Evolutionary conservation across 1,140 invertebrate species (phyloP).

Genomic region (Araneus ventricosus): DNA sequence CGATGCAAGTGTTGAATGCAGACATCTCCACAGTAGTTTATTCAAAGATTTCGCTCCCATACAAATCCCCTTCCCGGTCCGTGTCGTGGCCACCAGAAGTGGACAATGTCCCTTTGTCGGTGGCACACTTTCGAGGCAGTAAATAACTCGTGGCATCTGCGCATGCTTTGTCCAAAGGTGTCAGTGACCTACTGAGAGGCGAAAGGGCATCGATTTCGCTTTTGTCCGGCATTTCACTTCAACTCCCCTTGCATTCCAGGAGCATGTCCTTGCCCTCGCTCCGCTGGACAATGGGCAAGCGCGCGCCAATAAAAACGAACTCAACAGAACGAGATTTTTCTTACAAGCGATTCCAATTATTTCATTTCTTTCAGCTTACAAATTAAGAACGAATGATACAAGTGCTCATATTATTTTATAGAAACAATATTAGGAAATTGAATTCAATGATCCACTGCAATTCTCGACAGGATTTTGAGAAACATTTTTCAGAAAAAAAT

Average conservation of each 20-base stretch:
- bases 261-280: background rate
- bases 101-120: constrained; percentile 64
- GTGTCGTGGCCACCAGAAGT: constrained; percentile 47
- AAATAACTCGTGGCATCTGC: constrained; percentile 55
- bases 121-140: constrained; percentile 61
- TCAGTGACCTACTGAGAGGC: constrained; percentile 50
- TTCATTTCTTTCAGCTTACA: no score
- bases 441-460: no score
- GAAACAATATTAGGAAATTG: no score
- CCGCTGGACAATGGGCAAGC: background rate
- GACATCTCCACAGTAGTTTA: background rate
- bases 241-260: background rate
- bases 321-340: no score
- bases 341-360: no score
- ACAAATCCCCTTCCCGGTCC: background rate
- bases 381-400: no score
- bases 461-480: no score
- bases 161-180: constrained; percentile 20
- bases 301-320: no score
- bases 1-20: background rate
- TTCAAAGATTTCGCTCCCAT: background rate
- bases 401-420: no score
- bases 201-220: constrained; percentile 11
- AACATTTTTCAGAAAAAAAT: no score
- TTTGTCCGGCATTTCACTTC: background rate